Conservation (phyloP, 2,113 vertebrate genomes). For the Hypomesus transpacificus region DNA sequence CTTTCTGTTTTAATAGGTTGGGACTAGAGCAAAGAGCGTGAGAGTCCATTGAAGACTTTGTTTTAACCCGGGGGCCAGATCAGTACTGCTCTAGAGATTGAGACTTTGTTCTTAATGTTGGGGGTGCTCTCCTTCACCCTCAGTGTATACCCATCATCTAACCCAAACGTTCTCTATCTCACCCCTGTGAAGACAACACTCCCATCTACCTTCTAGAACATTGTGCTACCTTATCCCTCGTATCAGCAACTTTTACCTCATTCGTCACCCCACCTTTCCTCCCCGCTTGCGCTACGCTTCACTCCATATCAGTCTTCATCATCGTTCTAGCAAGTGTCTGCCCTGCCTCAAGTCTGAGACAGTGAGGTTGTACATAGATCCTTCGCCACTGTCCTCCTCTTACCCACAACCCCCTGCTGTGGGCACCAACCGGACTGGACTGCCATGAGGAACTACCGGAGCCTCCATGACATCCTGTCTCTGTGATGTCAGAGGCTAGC, state of each 20-base stretch:
- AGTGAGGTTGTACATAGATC: neutral
- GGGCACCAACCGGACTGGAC: slow-evolving; percentile 4
- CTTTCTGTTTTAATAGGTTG: no score
- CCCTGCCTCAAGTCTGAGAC: no score
- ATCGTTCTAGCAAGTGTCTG: no score
- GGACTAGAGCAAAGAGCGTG: no score
- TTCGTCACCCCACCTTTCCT: neutral
- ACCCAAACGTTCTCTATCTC: no score
- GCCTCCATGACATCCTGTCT: slow-evolving; percentile 40
- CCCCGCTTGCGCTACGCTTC: neutral
- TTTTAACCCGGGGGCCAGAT: neutral
- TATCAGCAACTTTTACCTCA: neutral
- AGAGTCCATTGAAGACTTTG: no score
- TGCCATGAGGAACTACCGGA: neutral
- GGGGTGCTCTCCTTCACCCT: neutral
- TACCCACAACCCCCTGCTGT: neutral
- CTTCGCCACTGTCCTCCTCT: neutral
- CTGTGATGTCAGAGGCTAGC: slow-evolving; percentile 79
- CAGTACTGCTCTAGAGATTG: neutral
- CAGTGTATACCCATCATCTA: neutral
- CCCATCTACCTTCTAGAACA: no score
- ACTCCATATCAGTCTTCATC: no score
- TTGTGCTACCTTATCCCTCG: neutral
- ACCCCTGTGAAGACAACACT: no score
- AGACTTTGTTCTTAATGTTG: neutral